These are phyloP conservation scores for Cerastis leucographa DNA, from an alignment of 2,888 invertebrate genomes.

Conservation along the genomic window DNA sequence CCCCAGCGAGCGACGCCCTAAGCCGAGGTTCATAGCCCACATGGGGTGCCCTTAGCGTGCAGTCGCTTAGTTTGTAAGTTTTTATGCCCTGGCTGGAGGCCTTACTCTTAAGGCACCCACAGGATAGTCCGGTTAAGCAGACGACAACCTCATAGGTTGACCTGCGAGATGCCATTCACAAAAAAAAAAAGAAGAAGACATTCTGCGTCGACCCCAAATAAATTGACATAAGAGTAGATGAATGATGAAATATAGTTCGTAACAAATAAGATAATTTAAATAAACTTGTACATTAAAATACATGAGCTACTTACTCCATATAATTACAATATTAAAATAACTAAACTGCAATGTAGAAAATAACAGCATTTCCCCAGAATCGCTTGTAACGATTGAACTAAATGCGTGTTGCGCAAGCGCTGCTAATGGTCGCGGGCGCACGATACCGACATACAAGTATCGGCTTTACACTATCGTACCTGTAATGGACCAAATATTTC, in stretches of 20 bases:
- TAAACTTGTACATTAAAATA: constrained; percentile 4
- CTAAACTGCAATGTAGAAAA: constrained; percentile 59
- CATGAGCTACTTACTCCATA: constrained; percentile 22
- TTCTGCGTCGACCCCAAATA: not conserved
- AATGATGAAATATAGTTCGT: not conserved
- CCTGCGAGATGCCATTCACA: too few species aligned
- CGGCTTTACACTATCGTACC: constrained; percentile 69
- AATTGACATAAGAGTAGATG: not conserved
- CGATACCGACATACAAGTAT: constrained; percentile 75
- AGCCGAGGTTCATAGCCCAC: too few species aligned
- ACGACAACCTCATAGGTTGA: too few species aligned
- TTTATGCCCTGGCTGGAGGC: too few species aligned
- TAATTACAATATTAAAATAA: constrained; percentile 56
- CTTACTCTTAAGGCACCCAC: too few species aligned
- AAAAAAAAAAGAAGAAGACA: too few species aligned
- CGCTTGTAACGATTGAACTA: constrained; percentile 72
- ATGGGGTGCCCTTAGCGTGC: too few species aligned
- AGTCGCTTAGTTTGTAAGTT: too few species aligned
- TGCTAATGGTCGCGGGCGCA: constrained; percentile 75
- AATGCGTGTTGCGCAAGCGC: constrained; percentile 75
- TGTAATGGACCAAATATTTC: constrained; percentile 75
- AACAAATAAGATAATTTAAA: not conserved
- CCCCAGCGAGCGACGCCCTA: too few species aligned
- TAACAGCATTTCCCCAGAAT: constrained; percentile 73
- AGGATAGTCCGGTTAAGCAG: too few species aligned